Conservation (phyloP, 2,113 vertebrate species). For the Ictidomys tridecemlineatus region DNA sequence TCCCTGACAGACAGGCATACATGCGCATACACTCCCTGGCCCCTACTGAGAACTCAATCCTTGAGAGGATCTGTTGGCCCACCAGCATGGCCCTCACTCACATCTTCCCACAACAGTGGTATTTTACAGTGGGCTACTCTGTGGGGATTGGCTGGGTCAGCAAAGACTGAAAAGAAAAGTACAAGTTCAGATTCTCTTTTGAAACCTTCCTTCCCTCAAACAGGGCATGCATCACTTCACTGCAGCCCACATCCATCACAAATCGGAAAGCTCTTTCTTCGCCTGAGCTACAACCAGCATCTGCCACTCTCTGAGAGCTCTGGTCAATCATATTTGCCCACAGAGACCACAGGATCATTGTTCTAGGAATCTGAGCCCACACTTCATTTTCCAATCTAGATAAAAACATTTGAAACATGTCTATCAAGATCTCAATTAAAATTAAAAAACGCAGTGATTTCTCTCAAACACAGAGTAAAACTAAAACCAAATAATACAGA, state of each 20-base stretch:
- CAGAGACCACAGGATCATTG: background rate
- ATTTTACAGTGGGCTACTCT: background rate
- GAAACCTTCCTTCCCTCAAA: background rate
- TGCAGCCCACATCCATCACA: background rate
- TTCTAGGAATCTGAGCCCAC: background rate
- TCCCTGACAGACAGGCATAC: background rate
- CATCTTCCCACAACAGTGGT: background rate
- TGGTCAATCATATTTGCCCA: background rate
- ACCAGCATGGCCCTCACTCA: background rate
- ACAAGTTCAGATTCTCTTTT: slow-evolving; percentile 19
- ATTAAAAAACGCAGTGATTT: slow-evolving; percentile 39
- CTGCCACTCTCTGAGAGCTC: background rate
- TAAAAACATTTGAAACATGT: background rate
- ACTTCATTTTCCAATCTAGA: slow-evolving; percentile 51
- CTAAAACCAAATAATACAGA: slow-evolving; percentile 29
- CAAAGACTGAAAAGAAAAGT: slow-evolving; percentile 45
- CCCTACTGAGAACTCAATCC: background rate
- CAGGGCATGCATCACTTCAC: background rate
- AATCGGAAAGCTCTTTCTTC: background rate
- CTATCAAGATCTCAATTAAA: background rate
- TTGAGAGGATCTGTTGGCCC: background rate
- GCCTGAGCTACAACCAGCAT: background rate
- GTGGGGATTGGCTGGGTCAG: background rate
- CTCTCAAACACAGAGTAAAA: slow-evolving; percentile 50
- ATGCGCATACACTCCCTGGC: background rate